Base-by-base conservation (phyloP, 1,140 invertebrate genomes). In the Conus betulinus region DNA sequence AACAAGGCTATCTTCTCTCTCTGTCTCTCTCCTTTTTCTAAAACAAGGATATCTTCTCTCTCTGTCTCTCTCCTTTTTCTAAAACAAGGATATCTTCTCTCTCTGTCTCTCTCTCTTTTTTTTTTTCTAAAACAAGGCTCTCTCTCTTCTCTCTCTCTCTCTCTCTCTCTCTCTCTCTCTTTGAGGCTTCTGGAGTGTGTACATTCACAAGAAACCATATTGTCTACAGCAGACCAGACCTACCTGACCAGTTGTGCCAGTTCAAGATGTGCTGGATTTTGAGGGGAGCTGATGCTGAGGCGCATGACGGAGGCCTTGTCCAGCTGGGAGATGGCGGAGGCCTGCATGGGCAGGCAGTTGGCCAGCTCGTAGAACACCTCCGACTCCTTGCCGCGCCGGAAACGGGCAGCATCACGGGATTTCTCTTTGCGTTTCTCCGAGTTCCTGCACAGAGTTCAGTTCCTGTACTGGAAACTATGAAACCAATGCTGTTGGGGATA, bases 281-380 rank as follows among this genome's bases (percentile, higher is more conserved):
- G 94, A 99, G 97, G 97, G 96, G 98, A 99, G 95, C 98, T 98
- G 94, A 99, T 99, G 91, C 98, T 99, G 92, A 99, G 97, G 94
- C 99, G 97, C 96, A 99, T 99, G 95, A 99, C 99, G 92, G 99
- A 99, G 55, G 99, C 99, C 96, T 99, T 99, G 96, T 99, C 99
- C 96, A 99, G 96, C 95, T 99, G 98, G 89, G 97, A 97, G 91
- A 98, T 99, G 94, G 99, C 99, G 92, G 98, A 98, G 4, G 97
- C 97, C 0, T 98, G 98, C 57, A 99, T 96, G 0, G 99, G 99
- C 90, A 99, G 96, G 97, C 99, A 98, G 96, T 99, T 98, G 88
- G 98, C 98, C 95, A 99, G 96, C 96, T 99, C 98, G 95, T 98
- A 98, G 96, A 99, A 99, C 96, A 99, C 98, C 94, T 98, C 99